phyloP scores from a whole-genome alignment of 2,888 invertebrate species.

The Mythimna loreyi region DNA sequence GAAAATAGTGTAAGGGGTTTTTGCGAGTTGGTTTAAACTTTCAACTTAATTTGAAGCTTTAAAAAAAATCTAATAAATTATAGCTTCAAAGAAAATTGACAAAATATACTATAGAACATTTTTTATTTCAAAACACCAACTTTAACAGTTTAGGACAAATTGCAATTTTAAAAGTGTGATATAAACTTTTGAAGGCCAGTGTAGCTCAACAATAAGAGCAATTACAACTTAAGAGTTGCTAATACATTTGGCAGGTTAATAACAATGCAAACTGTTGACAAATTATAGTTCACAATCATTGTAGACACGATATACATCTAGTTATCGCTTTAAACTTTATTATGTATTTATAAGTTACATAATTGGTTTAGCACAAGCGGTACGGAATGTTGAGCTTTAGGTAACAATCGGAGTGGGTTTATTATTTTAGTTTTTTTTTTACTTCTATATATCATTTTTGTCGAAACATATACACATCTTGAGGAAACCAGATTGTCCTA shows the following conservation, averaged over 20 bases:
- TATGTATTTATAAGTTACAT: not conserved
- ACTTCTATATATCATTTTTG: too few species aligned
- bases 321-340: not conserved
- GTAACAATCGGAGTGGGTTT: constrained; percentile 1
- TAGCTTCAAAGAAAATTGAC: too few species aligned
- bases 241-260: constrained; percentile 37
- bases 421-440: not conserved
- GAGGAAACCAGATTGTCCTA: too few species aligned
- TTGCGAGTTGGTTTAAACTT: too few species aligned
- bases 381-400: not conserved
- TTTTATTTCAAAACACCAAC: too few species aligned
- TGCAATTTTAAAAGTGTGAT: too few species aligned
- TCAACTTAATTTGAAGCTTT: too few species aligned
- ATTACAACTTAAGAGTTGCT: constrained; percentile 30
- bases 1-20: too few species aligned
- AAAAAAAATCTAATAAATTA: too few species aligned
- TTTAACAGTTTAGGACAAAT: too few species aligned
- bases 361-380: constrained; percentile 15
- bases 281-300: constrained; percentile 20
- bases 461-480: too few species aligned
- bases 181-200: not conserved
- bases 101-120: too few species aligned
- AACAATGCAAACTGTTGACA: constrained; percentile 2
- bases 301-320: constrained; percentile 12
- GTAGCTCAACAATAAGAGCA: constrained; percentile 18